Evolutionary conservation across 2,888 invertebrate species (phyloP).

Genomic region (Hetaerina titia): DNA sequence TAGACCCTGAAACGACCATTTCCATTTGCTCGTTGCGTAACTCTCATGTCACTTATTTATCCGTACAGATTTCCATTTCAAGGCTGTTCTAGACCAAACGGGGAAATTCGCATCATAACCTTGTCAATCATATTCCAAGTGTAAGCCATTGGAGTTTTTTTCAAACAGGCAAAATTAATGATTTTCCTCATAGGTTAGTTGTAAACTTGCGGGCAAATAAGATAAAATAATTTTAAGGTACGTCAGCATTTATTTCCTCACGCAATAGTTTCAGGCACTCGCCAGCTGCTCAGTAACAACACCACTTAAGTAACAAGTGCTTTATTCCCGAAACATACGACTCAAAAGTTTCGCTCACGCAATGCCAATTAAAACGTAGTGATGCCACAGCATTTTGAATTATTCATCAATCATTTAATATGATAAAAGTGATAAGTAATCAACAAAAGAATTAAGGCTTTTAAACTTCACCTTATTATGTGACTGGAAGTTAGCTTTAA

Average conservation of each 20-base stretch:
- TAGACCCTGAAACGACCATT: not conserved
- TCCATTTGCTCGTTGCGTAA: not conserved
- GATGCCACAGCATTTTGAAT: not conserved
- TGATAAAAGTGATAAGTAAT: not conserved
- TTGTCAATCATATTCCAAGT: not conserved
- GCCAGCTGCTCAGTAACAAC: not conserved
- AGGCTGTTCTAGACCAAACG: not conserved
- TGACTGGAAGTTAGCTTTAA: not conserved
- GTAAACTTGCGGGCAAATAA: too few species aligned
- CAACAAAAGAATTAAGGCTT: not conserved
- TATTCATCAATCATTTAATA: not conserved
- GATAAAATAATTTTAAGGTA: too few species aligned
- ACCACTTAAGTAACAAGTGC: not conserved
- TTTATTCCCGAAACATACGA: not conserved
- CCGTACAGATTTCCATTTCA: not conserved
- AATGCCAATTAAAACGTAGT: not conserved
- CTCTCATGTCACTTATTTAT: not conserved
- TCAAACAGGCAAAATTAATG: not conserved
- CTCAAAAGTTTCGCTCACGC: not conserved
- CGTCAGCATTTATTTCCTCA: too few species aligned
- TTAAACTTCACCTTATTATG: not conserved
- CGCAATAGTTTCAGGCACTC: too few species aligned
- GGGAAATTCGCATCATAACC: not conserved
- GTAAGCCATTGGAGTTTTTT: not conserved
- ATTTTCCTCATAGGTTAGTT: too few species aligned